These are phyloP conservation scores for Theretra japonica DNA, from an alignment of 2,888 invertebrate genomes.

Conservation along the genomic window DNA sequence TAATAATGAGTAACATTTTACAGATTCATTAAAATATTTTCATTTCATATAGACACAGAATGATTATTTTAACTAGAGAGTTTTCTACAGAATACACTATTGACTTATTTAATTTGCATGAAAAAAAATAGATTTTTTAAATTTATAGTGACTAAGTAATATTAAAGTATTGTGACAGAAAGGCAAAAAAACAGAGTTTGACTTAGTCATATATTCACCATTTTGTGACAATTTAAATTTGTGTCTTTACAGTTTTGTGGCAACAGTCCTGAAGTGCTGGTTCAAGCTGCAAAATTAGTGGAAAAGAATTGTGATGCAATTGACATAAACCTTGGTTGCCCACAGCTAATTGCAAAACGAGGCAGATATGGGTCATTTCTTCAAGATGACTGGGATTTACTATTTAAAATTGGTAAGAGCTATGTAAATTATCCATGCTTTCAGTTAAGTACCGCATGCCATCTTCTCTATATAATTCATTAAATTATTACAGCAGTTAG, in stretches of 20 bases:
- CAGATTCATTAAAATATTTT: too few species aligned
- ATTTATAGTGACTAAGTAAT: too few species aligned
- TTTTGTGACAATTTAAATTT: conserved; percentile 4
- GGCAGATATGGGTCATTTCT: conserved; percentile 98
- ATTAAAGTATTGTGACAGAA: too few species aligned
- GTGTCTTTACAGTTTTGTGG: conserved; percentile 93
- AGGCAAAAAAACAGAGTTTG: too few species aligned
- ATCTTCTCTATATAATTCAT: too few species aligned
- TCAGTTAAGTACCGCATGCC: neutral
- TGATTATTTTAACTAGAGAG: too few species aligned
- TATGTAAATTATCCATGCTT: neutral
- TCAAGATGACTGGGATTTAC: conserved; percentile 97
- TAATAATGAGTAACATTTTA: too few species aligned
- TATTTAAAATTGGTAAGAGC: conserved; percentile 90
- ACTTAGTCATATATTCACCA: neutral
- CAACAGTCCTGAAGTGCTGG: conserved; percentile 94
- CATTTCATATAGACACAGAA: too few species aligned
- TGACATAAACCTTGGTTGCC: conserved; percentile 99
- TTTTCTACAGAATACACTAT: too few species aligned
- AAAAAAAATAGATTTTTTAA: too few species aligned
- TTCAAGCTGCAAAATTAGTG: conserved; percentile 94
- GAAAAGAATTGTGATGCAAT: conserved; percentile 96
- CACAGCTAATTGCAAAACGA: conserved; percentile 97
- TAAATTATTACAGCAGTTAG: too few species aligned
- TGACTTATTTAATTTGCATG: too few species aligned